Evolutionary conservation across 1,140 invertebrate genomes (phyloP), one percentile per base, ranked within the genome.

Genomic region (Danaus melanippus): DNA sequence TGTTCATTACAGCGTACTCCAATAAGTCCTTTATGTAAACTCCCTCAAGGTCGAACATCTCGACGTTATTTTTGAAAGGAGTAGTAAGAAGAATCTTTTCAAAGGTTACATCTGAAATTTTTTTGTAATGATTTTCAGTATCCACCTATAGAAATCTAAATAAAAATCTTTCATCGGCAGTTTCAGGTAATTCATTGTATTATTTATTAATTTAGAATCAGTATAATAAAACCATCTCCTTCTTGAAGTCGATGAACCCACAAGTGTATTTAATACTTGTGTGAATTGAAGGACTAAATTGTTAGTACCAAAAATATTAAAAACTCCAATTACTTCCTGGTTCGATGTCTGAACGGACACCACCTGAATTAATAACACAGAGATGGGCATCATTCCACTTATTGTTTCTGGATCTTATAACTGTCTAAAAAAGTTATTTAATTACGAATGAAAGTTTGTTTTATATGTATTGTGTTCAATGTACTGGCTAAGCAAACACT

Each of bases 51-150:
- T 92, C 90, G 41, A 93, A 88, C 1, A 91, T 86, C 61, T 93
- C 91, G 11, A 93, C 87, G 2, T 83, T 90, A 61, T 94, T 94
- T 56, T 91, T 90, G 64, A 95, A 95, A 0, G 93, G 94, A 12
- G 89, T 87, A 3, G 90, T 87, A 9, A 89, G 87, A 2, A 93
- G 69, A 9, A 94, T 64, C 53, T 93, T 90, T 46, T 90, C 91
- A 44, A 89, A 91, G 1, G 91, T 93, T 10, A 95, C 89, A 57
- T 88, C 90, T 79, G 87, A 4, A 76, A 76, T 48, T 42, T 46
- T 39, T 11, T n/a, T n/a, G 21, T 7, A 48, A 32, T 32, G 0
- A 32, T 32, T 32, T 32, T 32, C 21, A 32, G 21, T 32, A 32
- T 32, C 4, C 6, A 32, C 6, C 4, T 32, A 32, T 32, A 2